Conservation (phyloP, 2,888 invertebrate species). For the Cetonia aurata region DNA sequence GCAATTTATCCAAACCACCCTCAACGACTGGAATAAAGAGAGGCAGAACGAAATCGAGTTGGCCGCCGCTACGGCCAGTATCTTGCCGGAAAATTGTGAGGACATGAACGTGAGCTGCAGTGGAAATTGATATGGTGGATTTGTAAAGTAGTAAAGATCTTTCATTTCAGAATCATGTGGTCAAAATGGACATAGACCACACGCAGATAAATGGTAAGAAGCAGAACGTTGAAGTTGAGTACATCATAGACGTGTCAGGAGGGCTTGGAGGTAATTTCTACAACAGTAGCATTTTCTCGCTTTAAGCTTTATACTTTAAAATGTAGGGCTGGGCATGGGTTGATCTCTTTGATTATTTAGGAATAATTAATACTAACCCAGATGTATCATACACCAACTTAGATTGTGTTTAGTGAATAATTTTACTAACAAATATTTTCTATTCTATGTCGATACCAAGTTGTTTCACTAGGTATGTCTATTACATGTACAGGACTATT, state of each 20-base stretch:
- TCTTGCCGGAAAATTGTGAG: constrained; percentile 60
- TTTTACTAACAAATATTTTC: constrained; percentile 48
- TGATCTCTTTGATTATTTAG: not conserved
- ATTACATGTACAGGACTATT: too few species aligned
- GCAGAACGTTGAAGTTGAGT: constrained; percentile 62
- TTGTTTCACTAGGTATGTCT: constrained; percentile 54
- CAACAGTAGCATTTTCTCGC: constrained; percentile 42
- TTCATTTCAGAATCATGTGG: constrained; percentile 42
- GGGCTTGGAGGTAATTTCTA: constrained; percentile 62
- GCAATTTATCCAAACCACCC: constrained; percentile 54
- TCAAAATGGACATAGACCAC: constrained; percentile 42
- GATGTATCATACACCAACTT: not conserved
- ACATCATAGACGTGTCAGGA: constrained; percentile 60
- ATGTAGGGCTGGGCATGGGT: not conserved
- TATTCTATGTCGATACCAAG: constrained; percentile 55
- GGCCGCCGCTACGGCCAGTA: constrained; percentile 71
- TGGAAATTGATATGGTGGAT: not conserved
- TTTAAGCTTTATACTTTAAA: constrained; percentile 19
- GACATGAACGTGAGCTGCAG: constrained; percentile 43
- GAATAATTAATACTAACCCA: constrained; percentile 6
- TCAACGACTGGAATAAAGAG: constrained; percentile 59
- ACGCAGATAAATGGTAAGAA: constrained; percentile 28
- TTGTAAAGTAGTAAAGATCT: not conserved
- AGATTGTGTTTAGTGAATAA: not conserved
- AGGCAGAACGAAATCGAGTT: constrained; percentile 68